Evolutionary conservation across 1,140 invertebrate species (phyloP), one percentile per base, ranked within the genome.

Genomic region (Octopus bimaculoides): DNA sequence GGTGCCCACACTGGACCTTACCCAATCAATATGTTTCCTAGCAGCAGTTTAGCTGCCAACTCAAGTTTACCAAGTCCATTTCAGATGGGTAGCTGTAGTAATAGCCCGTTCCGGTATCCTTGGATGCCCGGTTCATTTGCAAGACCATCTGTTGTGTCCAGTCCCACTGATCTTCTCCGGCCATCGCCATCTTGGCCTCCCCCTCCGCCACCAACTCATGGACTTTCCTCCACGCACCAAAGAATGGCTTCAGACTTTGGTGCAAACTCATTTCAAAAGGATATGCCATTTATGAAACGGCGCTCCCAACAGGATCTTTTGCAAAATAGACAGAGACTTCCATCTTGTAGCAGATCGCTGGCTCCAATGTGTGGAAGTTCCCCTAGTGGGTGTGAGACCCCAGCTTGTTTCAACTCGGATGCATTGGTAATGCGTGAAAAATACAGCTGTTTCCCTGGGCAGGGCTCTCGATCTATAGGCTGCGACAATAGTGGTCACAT

Each of bases 101-200:
- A 75, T 75, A 75, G 52, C 52, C 74, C 74, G 5, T 75, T 75
- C 52, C 26, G 74, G 52, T 75, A 75, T 75, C 52, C 74, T 5
- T 75, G 74, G 74, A 75, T 75, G 74, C 74, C 74, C 8, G 74
- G 74, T 52, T 75, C 74, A 52, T 75, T 75, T 75, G 26, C 74
- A 52, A 52, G 74, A 75, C 74, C 74, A 75, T 53, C 74, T 14
- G 74, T 75, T 52, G 52, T 75, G 74, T 75, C 74, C 74, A 75
- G 52, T 75, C 74, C 74, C 26, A 75, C 74, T 52, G 74, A 75
- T 41, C 74, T 75, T 52, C 17, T 75, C 20, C 74, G 74, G 52
- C 74, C 74, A 9, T 75, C 74, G 52, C 74, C 74, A 41, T 75
- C 74, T 41, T 75, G 74, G 74, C 74, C 74, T 7, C 61, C 61